A percentile compares a stretch with the other conserved stretches of the same genome.
Evolutionary conservation across 1,140 invertebrate species (phyloP).

Genomic region (Drosophila burlai): DNA sequence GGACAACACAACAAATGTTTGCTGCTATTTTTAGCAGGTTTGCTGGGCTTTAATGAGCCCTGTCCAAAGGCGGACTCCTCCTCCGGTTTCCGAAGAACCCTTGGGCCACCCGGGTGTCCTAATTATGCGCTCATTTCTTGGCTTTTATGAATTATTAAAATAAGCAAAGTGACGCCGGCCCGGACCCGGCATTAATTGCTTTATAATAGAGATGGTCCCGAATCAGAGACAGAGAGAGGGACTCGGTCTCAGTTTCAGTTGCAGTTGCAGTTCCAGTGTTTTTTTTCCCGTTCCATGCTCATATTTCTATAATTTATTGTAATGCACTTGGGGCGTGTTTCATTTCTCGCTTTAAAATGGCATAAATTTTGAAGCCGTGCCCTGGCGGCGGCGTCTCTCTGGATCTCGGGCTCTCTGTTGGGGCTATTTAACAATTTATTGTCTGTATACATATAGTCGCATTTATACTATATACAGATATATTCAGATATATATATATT

Average conservation of each 20-base stretch:
- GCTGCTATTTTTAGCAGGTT: slow-evolving; percentile 74
- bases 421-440: slow-evolving; percentile 71
- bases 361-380: slow-evolving; percentile 71
- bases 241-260: slow-evolving; percentile 19
- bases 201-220: slow-evolving; percentile 68
- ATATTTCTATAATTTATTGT: slow-evolving; percentile 84
- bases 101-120: slow-evolving; percentile 65
- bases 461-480: slow-evolving; percentile 37
- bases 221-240: slow-evolving; percentile 3
- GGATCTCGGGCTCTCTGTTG: slow-evolving; percentile 15
- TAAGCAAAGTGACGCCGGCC: slow-evolving; percentile 64
- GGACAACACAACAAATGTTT: slow-evolving; percentile 68
- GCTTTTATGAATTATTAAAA: slow-evolving; percentile 81
- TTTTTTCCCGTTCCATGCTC: slow-evolving; percentile 33
- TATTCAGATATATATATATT: slow-evolving; percentile 21
- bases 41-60: slow-evolving; percentile 69
- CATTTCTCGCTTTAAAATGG: slow-evolving; percentile 84
- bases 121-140: slow-evolving; percentile 67
- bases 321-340: slow-evolving; percentile 83
- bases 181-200: slow-evolving; percentile 71
- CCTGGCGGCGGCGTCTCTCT: slow-evolving; percentile 13
- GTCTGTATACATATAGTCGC: slow-evolving; percentile 47
- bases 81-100: slow-evolving; percentile 9
- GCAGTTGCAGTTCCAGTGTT: slow-evolving; percentile 4
- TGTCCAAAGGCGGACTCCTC: slow-evolving; percentile 29